Conservation (phyloP, 2,797 vertebrate genomes). For the Glyptemys insculpta region DNA sequence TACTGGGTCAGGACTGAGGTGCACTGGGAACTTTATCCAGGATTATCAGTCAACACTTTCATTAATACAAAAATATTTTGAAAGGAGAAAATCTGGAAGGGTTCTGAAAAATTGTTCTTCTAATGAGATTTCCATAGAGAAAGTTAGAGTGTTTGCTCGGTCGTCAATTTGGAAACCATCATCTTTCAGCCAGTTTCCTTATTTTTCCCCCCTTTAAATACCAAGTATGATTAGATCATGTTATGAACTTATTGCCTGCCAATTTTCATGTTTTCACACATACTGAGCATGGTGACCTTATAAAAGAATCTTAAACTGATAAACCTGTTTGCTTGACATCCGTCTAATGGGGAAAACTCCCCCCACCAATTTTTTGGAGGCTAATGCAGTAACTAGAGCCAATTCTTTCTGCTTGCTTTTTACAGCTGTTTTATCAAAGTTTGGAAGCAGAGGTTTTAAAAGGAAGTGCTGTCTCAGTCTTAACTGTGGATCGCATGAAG, state of each 20-base stretch:
- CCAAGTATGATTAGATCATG: conserved; percentile 77
- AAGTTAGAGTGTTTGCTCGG: conserved; percentile 51
- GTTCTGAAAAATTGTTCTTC: conserved; percentile 50
- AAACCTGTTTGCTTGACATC: conserved; percentile 73
- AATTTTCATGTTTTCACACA: conserved; percentile 75
- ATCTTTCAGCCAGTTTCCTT: conserved; percentile 56
- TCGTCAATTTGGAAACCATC: conserved; percentile 72
- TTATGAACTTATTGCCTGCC: conserved; percentile 60
- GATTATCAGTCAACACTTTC: conserved; percentile 55
- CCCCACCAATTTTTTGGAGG: conserved; percentile 35
- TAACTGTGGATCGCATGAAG: neutral
- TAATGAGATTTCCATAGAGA: conserved; percentile 65
- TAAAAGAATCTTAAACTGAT: conserved; percentile 69
- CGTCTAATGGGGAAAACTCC: conserved; percentile 43
- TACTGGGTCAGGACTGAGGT: conserved; percentile 46
- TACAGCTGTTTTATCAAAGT: conserved; percentile 46
- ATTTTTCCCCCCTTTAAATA: conserved; percentile 51
- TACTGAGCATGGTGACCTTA: conserved; percentile 68
- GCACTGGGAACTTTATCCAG: conserved; percentile 31
- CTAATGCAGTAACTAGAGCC: neutral
- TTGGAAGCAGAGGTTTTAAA: conserved; percentile 54
- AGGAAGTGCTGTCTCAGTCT: neutral
- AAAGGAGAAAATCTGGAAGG: conserved; percentile 36
- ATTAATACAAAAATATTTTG: conserved; percentile 61
- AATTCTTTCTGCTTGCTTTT: conserved; percentile 40